Conservation (phyloP, 2,888 invertebrate species). For the Thymelicus sylvestris region DNA sequence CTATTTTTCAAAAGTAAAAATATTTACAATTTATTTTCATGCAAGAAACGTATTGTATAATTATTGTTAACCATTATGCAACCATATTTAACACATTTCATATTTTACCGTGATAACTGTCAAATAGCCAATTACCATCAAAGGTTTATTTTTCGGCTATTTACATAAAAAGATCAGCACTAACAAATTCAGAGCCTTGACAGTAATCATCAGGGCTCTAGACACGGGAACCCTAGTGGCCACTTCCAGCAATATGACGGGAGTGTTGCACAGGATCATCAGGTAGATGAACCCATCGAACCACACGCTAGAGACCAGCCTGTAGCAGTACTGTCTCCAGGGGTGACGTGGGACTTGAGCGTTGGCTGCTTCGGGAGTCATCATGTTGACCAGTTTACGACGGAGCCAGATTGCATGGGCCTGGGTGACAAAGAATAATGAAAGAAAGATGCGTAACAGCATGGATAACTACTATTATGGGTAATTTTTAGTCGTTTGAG, state of each 20-base stretch:
- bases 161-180: conserved; percentile 44
- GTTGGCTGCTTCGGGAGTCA: conserved; percentile 62
- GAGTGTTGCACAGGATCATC: conserved; percentile 73
- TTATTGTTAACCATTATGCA: too few relatives aligned
- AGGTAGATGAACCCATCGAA: conserved; percentile 76
- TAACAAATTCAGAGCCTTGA: conserved; percentile 73
- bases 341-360: conserved; percentile 62
- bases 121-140: too few relatives aligned
- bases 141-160: too few relatives aligned
- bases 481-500: too few relatives aligned
- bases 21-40: too few relatives aligned
- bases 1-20: too few relatives aligned
- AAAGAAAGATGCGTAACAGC: too few relatives aligned
- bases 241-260: conserved; percentile 73
- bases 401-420: conserved; percentile 74
- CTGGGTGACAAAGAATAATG: too few relatives aligned
- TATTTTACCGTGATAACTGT: too few relatives aligned
- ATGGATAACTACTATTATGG: too few relatives aligned
- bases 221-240: conserved; percentile 54
- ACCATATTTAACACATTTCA: too few relatives aligned
- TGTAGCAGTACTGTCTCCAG: conserved; percentile 68
- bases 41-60: too few relatives aligned
- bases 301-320: conserved; percentile 66
- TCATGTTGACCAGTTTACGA: conserved; percentile 68
- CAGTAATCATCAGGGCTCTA: conserved; percentile 47